A percentile compares a stretch with the other conserved stretches of the same genome.
Evolutionary conservation across 1,140 invertebrate genomes (phyloP).

Genomic region (Theocolax elegans): DNA sequence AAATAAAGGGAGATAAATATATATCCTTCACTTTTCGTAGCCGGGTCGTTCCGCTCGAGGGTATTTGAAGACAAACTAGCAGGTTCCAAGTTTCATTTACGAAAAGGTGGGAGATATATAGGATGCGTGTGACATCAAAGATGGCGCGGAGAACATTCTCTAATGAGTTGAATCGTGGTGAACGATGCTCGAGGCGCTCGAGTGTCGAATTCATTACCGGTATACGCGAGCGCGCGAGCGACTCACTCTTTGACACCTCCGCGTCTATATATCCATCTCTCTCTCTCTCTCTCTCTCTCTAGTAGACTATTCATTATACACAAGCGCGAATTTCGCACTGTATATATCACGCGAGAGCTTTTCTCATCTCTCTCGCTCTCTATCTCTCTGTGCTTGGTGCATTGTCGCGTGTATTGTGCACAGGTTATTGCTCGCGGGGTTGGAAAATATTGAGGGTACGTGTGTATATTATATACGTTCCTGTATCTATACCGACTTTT

Average conservation of each 20-base stretch:
- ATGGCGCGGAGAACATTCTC: constrained; percentile 61
- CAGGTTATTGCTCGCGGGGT: no score
- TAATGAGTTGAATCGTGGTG: constrained; percentile 65
- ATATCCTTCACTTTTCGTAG: no score
- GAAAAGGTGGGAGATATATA: constrained; percentile 4
- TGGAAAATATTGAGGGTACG: no score
- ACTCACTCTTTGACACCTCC: constrained; percentile 8
- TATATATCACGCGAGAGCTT: neutral
- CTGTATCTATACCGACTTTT: no score
- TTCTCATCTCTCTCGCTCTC: neutral
- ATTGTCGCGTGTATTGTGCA: no score
- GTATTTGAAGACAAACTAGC: no score
- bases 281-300: neutral
- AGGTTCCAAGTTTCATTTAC: constrained; percentile 54
- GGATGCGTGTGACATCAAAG: constrained; percentile 60
- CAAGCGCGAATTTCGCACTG: neutral
- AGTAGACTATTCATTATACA: neutral
- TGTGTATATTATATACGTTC: no score
- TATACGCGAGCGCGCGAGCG: neutral
- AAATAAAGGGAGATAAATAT: no score
- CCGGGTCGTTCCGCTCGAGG: no score
- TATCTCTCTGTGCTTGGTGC: no score
- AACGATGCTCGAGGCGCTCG: constrained; percentile 48
- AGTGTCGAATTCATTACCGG: constrained; percentile 61
- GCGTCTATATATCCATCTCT: neutral